Evolutionary conservation across 1,140 invertebrate species (phyloP), one percentile per base, ranked within the genome.

Genomic region (Bombus difficillimus): DNA sequence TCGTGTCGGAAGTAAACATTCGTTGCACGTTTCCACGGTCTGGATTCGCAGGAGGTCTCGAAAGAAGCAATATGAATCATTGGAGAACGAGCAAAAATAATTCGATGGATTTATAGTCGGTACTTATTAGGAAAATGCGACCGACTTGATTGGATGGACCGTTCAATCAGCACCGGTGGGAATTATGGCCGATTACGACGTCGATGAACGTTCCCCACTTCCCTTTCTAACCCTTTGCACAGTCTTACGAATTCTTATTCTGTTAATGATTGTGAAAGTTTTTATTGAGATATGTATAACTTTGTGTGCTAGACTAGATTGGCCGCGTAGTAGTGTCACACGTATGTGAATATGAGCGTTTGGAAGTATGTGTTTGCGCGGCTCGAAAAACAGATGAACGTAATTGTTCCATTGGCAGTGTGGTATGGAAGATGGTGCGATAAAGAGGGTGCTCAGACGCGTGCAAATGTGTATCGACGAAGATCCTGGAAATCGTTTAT

Each of bases 91-190:
- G 68, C 68, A 73, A 64, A 85, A 73, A 77, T 80, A 85, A 85
- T 85, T 85, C 41, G 83, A 85, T 80, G 68, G 83, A 85, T 85
- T 85, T 85, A 85, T 85, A 85, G 83, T 32, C 68, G 77, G 6
- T 32, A 85, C 83, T 80, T 85, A 85, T 80, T 85, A 66, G 77
- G 83, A 80, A 73, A 79, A 84, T 79, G 47, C 66, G 53, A 59
- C 53, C 15, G 68, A 12, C 3, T 53, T n/a, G 37, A 22, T 22
- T 25, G 66, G 22, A 41, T 39, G 47, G 74, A 62, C n/a, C 75
- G 66, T 84, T 79, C 69, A 72, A 84, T 84, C 83, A 72, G 28
- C 39, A 72, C 66, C 32, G 25, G 72, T 28, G 59, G 25, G 47
- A 53, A 83, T 53, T 22, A 53, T 53, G 5, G 6, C 47, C 18